A percentile compares a stretch with the other conserved stretches of the same genome.
Conservation (phyloP, 2,113 vertebrate species). For the Labeo rohita region DNA sequence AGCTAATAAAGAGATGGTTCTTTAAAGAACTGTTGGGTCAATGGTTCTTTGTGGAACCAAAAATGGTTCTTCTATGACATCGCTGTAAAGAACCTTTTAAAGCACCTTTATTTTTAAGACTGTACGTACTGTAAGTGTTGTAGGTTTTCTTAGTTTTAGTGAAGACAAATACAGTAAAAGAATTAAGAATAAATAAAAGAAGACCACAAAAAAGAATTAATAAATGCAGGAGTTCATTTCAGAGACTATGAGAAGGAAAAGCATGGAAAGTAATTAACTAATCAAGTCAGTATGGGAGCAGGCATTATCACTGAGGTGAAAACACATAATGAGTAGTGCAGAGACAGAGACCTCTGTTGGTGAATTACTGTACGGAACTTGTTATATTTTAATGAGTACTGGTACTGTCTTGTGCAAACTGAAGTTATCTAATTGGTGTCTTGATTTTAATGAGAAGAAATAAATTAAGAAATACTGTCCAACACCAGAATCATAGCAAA, state of each 20-base stretch:
- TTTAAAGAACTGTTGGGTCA: no score
- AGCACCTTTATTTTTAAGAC: no score
- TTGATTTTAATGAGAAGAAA: neutral
- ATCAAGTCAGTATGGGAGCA: neutral
- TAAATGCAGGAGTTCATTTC: neutral
- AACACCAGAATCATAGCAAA: no score
- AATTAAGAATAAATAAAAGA: neutral
- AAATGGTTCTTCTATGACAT: no score
- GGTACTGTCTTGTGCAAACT: neutral
- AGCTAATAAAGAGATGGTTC: no score
- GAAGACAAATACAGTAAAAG: neutral
- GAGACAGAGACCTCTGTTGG: conserved; percentile 22
- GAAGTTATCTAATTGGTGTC: neutral
- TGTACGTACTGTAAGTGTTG: neutral
- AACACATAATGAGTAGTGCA: neutral
- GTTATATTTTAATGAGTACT: neutral
- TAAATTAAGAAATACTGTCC: neutral
- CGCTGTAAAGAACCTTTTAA: no score
- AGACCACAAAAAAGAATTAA: neutral
- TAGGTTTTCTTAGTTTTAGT: neutral
- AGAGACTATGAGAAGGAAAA: neutral
- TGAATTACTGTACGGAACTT: neutral
- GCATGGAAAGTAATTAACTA: neutral
- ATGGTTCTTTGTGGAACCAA: no score
- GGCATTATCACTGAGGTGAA: neutral